Evolutionary conservation across 2,888 invertebrate species (phyloP).

Genomic region (Clivina fossor): DNA sequence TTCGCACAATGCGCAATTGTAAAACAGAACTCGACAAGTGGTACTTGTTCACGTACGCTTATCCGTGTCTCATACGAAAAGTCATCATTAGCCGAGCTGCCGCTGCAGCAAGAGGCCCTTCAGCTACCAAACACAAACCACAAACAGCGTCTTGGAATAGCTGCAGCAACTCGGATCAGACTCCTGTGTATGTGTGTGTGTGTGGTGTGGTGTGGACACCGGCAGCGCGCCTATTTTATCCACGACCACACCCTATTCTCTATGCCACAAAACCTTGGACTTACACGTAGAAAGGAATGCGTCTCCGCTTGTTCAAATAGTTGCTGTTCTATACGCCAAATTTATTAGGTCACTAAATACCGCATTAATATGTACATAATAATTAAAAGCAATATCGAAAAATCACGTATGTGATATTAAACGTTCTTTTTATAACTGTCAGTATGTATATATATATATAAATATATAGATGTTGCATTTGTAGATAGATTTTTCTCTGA

Average conservation of each 20-base stretch:
- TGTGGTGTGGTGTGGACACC: background rate
- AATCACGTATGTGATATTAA: background rate
- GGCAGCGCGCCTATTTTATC: background rate
- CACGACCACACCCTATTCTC: background rate
- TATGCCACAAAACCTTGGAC: background rate
- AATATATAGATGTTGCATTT: background rate
- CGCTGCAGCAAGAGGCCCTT: background rate
- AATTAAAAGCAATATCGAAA: constrained; percentile 12
- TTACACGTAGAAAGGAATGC: constrained; percentile 12
- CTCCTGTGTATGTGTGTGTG: background rate
- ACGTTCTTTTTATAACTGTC: background rate
- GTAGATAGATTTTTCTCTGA: no score
- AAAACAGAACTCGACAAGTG: no score
- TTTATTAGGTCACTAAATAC: constrained; percentile 17
- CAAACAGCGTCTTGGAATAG: background rate
- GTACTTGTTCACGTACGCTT: no score
- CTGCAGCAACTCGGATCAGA: background rate
- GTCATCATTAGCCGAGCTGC: background rate
- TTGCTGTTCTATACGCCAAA: constrained; percentile 10
- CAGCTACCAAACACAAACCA: background rate
- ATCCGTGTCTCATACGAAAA: no score
- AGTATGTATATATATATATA: background rate
- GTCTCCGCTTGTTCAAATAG: no score
- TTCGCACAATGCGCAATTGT: no score
- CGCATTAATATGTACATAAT: constrained; percentile 14